Conservation (phyloP, 1,140 invertebrate species). For the Gryllus bimaculatus region DNA sequence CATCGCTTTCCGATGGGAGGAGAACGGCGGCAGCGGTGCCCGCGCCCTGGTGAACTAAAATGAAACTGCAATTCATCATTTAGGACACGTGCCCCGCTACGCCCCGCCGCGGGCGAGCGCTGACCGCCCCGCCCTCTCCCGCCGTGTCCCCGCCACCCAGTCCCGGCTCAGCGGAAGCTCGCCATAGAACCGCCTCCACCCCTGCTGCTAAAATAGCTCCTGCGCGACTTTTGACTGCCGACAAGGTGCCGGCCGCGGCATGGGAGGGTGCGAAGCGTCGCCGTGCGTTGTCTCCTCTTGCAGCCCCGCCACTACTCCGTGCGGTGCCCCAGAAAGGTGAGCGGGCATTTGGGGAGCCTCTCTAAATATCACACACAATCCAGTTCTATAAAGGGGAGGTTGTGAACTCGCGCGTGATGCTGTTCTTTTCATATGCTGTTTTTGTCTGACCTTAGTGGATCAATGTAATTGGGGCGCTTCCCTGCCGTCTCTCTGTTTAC, state of each 20-base stretch:
- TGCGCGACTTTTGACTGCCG: too few species aligned
- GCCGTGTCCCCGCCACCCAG: background rate
- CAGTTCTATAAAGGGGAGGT: background rate
- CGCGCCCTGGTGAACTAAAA: background rate
- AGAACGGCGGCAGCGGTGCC: too few species aligned
- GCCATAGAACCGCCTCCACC: background rate
- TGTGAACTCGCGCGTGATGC: too few species aligned
- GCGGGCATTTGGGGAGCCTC: background rate
- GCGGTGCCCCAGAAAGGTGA: background rate
- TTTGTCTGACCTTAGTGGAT: too few species aligned
- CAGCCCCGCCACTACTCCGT: too few species aligned
- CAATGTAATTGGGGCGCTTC: too few species aligned
- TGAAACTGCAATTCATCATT: conserved; percentile 5
- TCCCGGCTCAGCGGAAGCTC: background rate
- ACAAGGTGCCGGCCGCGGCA: too few species aligned
- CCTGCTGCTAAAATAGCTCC: too few species aligned
- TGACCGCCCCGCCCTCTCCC: background rate
- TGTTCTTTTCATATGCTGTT: too few species aligned
- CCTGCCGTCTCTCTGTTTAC: too few species aligned
- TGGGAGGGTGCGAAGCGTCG: background rate
- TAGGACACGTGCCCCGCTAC: background rate
- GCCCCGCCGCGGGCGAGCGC: too few species aligned
- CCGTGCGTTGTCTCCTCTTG: background rate
- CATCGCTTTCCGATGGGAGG: background rate
- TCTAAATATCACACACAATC: background rate